A percentile compares a stretch with the other conserved stretches of the same genome.
phyloP scores from a whole-genome alignment of 2,113 vertebrate genomes.

The Rana temporaria region DNA sequence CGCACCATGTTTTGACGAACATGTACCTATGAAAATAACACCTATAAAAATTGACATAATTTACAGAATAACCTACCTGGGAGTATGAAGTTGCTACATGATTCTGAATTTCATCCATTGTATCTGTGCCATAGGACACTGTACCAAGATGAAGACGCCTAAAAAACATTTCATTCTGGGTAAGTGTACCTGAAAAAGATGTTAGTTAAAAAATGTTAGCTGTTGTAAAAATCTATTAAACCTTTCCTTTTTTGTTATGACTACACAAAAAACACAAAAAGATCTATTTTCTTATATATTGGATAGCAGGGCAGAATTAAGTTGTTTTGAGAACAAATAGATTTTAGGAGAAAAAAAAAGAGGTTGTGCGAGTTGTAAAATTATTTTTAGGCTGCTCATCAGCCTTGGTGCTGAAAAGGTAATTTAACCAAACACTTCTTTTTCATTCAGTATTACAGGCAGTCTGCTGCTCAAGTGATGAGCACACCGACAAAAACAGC shows the following conservation, averaged over 20 bases:
- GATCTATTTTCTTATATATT: no score
- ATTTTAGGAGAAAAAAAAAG: no score
- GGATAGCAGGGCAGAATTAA: no score
- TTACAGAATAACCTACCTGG: slow-evolving; percentile 75
- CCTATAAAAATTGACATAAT: not conserved
- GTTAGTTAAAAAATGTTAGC: not conserved
- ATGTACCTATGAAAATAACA: not conserved
- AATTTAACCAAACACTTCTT: no score
- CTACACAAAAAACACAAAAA: not conserved
- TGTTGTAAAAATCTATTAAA: not conserved
- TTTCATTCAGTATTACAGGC: no score
- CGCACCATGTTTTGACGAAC: no score
- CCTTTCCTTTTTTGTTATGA: not conserved
- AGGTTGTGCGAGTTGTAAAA: no score
- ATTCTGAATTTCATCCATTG: slow-evolving; percentile 97
- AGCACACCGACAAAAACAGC: no score
- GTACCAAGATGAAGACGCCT: slow-evolving; percentile 96
- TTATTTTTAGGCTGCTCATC: no score
- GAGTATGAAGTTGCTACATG: slow-evolving; percentile 84
- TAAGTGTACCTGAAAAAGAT: slow-evolving; percentile 86
- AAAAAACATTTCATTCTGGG: slow-evolving; percentile 97
- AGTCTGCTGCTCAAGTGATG: no score
- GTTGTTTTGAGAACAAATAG: no score
- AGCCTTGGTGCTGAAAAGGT: no score
- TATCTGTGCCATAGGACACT: slow-evolving; percentile 94